Base-by-base conservation (phyloP, 2,888 invertebrate genomes). In the Furcula furcula region DNA sequence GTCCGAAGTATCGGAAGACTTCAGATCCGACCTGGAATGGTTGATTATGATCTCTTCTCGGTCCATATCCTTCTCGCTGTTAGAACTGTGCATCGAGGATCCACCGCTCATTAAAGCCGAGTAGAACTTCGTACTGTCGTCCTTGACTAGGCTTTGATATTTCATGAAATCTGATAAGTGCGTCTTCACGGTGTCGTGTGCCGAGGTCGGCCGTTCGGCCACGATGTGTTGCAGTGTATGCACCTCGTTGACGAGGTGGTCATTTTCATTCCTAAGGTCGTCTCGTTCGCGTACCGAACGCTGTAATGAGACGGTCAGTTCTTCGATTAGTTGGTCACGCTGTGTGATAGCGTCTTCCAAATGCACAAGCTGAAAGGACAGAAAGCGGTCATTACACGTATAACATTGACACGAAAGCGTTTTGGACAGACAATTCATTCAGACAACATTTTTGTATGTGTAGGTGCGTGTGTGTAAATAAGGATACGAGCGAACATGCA, bases 311-410 rank as follows among this genome's bases (percentile, higher is more conserved):
- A 92, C 87, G 46, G 92, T 93, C 38, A 95, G 87, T 76, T 94
- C 92, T 60, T 92, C 91, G 52, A 95, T 95, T 62, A 93, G 74
- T 55, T 91, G 90, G 65, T 95, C 94, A 59, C 94, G 92, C 52
- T 92, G 91, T 7, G 88, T 83, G 38, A 95, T 83, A 55, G 93
- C 93, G 56, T 89, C 90, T 73, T 94, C 93, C 73, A 93, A 94
- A 76, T 95, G 94, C 72, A 92, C 90, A 62, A 94, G 89, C 94
- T 94, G 79, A 67, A 90, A 90, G 66, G 72, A 84, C 93, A 94
- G 67, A 54, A 54, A 56, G 56, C 56, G 7, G 48, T 56, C 36
- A 43, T 58, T 56, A 62, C 65, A 65, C n/a, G n/a, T 58, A 46
- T 53, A 53, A 71, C 73, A 56, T 48, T 25, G 55, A 73, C 56